Evolutionary conservation across 2,888 invertebrate species (phyloP), one percentile per base, ranked within the genome.

Genomic region (Chrysodeixis includens): DNA sequence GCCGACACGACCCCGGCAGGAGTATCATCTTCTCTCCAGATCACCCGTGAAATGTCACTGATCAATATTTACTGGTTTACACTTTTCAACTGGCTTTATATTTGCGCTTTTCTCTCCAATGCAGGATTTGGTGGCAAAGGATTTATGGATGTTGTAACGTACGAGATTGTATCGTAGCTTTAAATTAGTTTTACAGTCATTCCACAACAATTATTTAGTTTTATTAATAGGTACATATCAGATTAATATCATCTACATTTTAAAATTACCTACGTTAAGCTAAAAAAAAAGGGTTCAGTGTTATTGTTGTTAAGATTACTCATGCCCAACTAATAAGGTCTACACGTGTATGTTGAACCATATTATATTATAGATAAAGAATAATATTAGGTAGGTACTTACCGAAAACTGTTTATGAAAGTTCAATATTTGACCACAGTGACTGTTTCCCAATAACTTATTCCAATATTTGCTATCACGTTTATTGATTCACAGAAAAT

Each of bases 11-110:
- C 63, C 35, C 60, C 66, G 69, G 51, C 66, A 65, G 67, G 65
- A 76, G 78, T 79, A 79, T 81, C 82, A 81, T 80, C 79, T 79
- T 74, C 66, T 62, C 65, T 70, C 57, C 74, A 72, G 74, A 82
- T 83, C 79, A 82, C 72, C 77, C 77, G 78, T 76, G 76, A 84
- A 86, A 85, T 68, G 71, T 65, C 63, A 59, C 63, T 74, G 66
- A 76, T 81, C 79, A 81, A 84, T 83, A 83, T 82, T 84, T 78
- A 80, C 68, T 66, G 56, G 55, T 52, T 62, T 60, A 65, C 55
- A 60, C 56, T 53, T 69, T 66, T 61, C 56, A 55, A 46, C 30
- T 62, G 30, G 9, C 32, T 30, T 26, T 49, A 46, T 59, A 26
- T 49, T 54, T 26, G 14, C 12, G 8, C 26, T 56, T 44, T 32